Conservation (phyloP, 2,888 invertebrate genomes). For the Nomada hirtipes region DNA sequence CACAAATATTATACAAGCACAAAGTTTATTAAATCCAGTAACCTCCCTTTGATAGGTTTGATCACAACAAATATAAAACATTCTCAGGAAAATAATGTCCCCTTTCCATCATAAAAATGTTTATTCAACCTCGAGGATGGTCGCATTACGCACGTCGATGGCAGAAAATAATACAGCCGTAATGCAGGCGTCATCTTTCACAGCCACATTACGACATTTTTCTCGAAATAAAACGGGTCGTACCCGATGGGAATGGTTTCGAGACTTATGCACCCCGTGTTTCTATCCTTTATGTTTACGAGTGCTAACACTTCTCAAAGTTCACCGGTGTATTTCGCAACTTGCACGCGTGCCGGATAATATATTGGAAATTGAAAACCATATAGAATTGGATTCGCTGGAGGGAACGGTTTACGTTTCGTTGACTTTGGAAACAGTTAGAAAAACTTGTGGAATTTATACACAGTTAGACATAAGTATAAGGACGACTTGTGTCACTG, state of each 20-base stretch:
- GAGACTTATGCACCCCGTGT: neutral
- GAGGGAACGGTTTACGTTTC: conserved; percentile 5
- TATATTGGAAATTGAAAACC: conserved; percentile 25
- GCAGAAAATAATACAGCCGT: conserved; percentile 19
- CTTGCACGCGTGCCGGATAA: conserved; percentile 1
- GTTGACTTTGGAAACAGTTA: neutral
- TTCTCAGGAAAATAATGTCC: neutral
- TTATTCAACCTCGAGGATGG: neutral
- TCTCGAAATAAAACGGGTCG: conserved; percentile 33
- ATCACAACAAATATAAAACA: neutral
- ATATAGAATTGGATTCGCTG: conserved; percentile 10
- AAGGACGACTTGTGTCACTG: too few relatives aligned
- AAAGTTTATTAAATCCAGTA: neutral
- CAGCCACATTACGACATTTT: neutral
- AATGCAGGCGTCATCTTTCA: conserved; percentile 18
- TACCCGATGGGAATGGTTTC: conserved; percentile 20
- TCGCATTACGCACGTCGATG: conserved; percentile 13
- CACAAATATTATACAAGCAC: too few relatives aligned
- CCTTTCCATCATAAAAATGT: neutral
- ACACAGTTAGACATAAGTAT: too few relatives aligned
- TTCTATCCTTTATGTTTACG: conserved; percentile 42
- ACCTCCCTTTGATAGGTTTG: neutral
- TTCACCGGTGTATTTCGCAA: conserved; percentile 30
- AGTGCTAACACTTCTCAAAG: conserved; percentile 28
- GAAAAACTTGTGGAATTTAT: neutral